Conservation (phyloP, 2,797 vertebrate genomes). For the Lateolabrax maculatus region DNA sequence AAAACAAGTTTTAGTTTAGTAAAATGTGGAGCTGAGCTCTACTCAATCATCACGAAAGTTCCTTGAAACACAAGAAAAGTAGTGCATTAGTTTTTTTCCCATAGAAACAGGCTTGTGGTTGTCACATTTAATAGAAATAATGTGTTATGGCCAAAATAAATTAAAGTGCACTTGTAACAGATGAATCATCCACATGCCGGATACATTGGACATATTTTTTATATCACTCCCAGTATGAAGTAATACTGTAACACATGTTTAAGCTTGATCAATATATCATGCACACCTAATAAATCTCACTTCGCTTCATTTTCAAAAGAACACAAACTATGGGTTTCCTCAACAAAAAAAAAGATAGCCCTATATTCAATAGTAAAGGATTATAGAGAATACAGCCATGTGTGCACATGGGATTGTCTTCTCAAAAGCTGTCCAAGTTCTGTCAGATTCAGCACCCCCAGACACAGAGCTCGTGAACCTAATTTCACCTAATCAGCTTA, state of each 20-base stretch:
- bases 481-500: constrained; percentile 89
- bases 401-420: constrained; percentile 84
- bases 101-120: not conserved
- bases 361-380: constrained; percentile 76
- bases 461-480: constrained; percentile 85
- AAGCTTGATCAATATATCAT: constrained; percentile 46
- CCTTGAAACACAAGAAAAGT: not conserved
- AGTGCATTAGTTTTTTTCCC: not conserved
- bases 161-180: constrained; percentile 5
- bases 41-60: constrained; percentile 20
- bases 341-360: constrained; percentile 54
- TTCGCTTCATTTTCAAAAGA: constrained; percentile 58
- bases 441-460: constrained; percentile 84
- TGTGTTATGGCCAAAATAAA: not conserved
- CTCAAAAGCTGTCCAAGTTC: constrained; percentile 83
- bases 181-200: not conserved
- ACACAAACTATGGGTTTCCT: constrained; percentile 60
- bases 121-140: constrained; percentile 4
- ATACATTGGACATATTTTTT: not conserved
- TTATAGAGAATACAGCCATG: constrained; percentile 78
- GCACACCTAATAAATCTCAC: constrained; percentile 57
- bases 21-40: constrained; percentile 3
- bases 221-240: not conserved
- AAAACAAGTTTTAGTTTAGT: constrained; percentile 1
- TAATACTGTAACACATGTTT: constrained; percentile 1